Percentiles rank a stretch among this genome's conserved stretches.
Evolutionary conservation across 2,113 vertebrate genomes (phyloP).

Genomic region (Sebastes schlegelii): DNA sequence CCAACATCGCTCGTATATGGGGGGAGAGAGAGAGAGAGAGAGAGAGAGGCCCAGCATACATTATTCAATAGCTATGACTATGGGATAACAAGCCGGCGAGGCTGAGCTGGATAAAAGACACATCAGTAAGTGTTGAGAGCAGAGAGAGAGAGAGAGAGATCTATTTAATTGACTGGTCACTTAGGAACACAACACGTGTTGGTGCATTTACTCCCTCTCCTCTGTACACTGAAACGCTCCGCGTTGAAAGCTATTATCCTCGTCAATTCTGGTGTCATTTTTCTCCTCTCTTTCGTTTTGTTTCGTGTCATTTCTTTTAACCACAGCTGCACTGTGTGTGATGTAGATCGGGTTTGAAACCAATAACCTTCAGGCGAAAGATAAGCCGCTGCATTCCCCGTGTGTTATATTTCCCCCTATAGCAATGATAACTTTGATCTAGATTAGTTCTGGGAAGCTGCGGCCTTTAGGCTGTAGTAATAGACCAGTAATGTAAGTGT

Average conservation of each 20-base stretch:
- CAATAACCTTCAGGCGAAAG: conserved; percentile 9
- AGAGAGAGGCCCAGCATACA: conserved; percentile 26
- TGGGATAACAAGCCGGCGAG: conserved; percentile 39
- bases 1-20: conserved; percentile 27
- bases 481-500: conserved; percentile 42
- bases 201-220: conserved; percentile 4
- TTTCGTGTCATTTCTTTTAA: conserved; percentile 12
- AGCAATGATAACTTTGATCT: conserved; percentile 26
- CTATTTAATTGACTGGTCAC: conserved; percentile 32
- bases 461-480: conserved; percentile 15
- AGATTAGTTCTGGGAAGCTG: conserved; percentile 12
- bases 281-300: not conserved
- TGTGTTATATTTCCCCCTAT: not conserved
- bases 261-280: not conserved
- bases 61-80: conserved; percentile 50
- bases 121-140: conserved; percentile 7
- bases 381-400: conserved; percentile 12
- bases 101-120: conserved; percentile 29
- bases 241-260: not conserved
- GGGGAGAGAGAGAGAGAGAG: conserved; percentile 11
- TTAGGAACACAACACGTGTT: conserved; percentile 11
- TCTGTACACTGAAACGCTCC: not conserved
- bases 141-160: not conserved
- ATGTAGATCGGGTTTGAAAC: conserved; percentile 16
- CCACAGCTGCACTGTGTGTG: not conserved